These are phyloP conservation scores for Zosterops pallidus DNA, from an alignment of 2,113 vertebrate species.

Conservation along the genomic window DNA sequence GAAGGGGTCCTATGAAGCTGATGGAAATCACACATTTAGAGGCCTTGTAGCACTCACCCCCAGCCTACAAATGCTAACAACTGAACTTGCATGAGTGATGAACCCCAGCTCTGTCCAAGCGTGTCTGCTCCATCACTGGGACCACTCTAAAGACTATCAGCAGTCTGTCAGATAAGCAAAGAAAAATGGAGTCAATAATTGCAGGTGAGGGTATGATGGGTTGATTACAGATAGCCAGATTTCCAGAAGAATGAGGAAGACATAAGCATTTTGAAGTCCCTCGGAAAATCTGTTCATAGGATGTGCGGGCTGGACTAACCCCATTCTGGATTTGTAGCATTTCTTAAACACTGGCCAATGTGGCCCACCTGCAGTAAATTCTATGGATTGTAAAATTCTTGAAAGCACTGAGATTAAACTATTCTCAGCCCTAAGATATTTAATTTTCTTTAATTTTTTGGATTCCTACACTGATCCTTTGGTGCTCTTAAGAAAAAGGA, in stretches of 20 bases:
- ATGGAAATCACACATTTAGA: not conserved
- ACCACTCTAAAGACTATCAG: not conserved
- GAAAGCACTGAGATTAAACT: not conserved
- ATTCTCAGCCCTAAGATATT: not conserved
- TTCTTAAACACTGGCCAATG: not conserved
- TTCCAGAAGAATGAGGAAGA: not conserved
- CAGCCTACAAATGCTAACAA: not conserved
- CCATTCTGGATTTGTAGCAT: not conserved
- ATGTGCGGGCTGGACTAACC: not conserved
- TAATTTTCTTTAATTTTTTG: not conserved
- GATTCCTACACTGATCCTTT: not conserved
- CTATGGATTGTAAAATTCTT: not conserved
- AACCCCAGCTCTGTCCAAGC: not conserved
- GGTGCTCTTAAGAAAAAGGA: not conserved
- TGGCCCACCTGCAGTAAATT: not conserved
- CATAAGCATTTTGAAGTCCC: not conserved
- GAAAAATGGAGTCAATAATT: not conserved
- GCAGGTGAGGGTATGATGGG: fast-evolving
- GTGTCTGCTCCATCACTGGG: not conserved
- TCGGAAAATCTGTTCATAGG: not conserved
- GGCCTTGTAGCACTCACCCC: not conserved
- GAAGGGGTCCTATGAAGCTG: not conserved
- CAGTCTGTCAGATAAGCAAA: not conserved
- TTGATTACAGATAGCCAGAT: not conserved
- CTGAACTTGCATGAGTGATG: not conserved